Base-by-base conservation (phyloP, 1,140 invertebrate species). In the Pogonomyrmex californicus region DNA sequence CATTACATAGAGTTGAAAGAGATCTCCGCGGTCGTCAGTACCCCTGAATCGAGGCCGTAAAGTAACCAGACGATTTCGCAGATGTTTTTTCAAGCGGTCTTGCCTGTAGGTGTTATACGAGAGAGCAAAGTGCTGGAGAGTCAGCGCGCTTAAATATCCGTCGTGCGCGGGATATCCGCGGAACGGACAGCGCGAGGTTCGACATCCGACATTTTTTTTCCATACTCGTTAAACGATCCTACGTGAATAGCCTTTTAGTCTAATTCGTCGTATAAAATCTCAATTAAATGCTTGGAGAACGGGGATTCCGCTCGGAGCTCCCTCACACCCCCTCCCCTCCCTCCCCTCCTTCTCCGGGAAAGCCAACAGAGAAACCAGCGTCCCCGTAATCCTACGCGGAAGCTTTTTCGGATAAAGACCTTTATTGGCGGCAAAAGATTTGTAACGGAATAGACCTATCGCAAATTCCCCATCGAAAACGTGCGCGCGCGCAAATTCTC, bases 261-360 rank as follows among this genome's bases (percentile, higher is more conserved):
- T 92, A 92, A 92, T 92, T 89, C 88, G 23, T 90, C 75, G 91
- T 86, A 92, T 92, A 92, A 92, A 92, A 91, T 92, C 81, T 77
- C 88, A 91, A 92, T 92, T 92, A 92, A 92, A 91, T 88, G 87
- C 62, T 33, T 9, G 49, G 68, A 36, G 54, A 81, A 68, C 44
- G 44, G 68, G n/a, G 33, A 68, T 89, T 60, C 49, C 71, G 33
- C 54, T n/a, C 49, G 49, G 65, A 41, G 47, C 47, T 51, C 23
- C n/a, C 75, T 49, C 65, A 30, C 49, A 23, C 23, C 23, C 23
- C 23, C 23, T 23, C 23, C 23, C 23, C 23, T 23, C 23, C 23
- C 23, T 0, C 23, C 23, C 23, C 23, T 23, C 23, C 23, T 23
- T 23, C 23, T 62, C 83, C 70, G 79, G 66, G 62, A 78, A 73